Percentiles rank a stretch among this genome's conserved stretches.
Evolutionary conservation across 2,113 vertebrate species (phyloP).

Genomic region (Dendrocopos noguchii): DNA sequence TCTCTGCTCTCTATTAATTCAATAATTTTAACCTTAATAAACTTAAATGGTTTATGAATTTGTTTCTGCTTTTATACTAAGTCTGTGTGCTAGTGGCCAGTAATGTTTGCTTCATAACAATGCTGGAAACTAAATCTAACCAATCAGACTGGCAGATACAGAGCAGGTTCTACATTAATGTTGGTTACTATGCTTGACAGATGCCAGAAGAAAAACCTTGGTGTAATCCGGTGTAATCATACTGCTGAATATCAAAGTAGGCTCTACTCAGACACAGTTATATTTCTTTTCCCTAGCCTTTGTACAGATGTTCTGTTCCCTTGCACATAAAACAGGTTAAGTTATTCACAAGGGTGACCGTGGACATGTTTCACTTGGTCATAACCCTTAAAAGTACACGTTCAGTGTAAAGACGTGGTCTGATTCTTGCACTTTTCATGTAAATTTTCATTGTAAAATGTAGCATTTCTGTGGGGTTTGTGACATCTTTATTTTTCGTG

Average conservation of each 20-base stretch:
- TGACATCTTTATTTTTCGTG: neutral
- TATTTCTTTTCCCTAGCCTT: conserved; percentile 13
- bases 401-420: neutral
- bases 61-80: neutral
- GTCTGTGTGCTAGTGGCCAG: neutral
- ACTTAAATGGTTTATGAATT: neutral
- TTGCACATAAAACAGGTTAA: neutral
- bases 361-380: neutral
- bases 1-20: neutral
- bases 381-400: neutral
- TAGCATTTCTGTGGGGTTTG: neutral
- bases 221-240: conserved; percentile 55
- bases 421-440: neutral
- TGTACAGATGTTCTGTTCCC: neutral
- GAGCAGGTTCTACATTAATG: neutral
- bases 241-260: neutral
- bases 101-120: neutral
- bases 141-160: neutral
- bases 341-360: neutral
- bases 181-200: conserved; percentile 57
- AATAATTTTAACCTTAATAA: neutral
- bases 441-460: neutral
- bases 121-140: neutral
- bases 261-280: neutral
- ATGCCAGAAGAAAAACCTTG: conserved; percentile 51